Percentiles rank a stretch among this genome's conserved stretches.
phyloP scores from a whole-genome alignment of 35 echinoderm and acorn worm genomes.

The Ophioderma brevispina region DNA sequence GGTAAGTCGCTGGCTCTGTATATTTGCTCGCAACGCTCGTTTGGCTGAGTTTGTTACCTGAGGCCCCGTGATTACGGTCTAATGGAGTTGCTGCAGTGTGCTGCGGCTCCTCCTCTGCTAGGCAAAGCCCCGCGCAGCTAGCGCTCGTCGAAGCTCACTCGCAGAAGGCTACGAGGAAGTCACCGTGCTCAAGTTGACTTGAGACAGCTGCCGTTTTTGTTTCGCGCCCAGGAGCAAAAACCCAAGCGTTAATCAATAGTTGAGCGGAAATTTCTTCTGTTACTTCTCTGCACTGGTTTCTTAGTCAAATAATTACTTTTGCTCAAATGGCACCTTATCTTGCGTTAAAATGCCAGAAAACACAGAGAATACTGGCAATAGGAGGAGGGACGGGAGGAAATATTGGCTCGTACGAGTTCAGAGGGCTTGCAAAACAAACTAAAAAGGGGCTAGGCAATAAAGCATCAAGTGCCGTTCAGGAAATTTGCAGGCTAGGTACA shows the following conservation, averaged over 20 bases:
- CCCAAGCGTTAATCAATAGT: conserved; percentile 9
- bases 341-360: conserved; percentile 6
- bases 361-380: background rate
- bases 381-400: background rate
- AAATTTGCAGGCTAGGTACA: background rate
- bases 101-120: background rate
- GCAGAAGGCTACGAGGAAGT: conserved; percentile 7
- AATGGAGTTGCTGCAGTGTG: background rate
- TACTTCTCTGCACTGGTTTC: background rate
- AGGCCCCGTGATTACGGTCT: conserved; percentile 4
- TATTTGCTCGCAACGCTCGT: conserved; percentile 3
- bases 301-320: conserved; percentile 7
- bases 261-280: conserved; percentile 13
- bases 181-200: conserved; percentile 1
- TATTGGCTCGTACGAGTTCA: background rate
- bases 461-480: background rate
- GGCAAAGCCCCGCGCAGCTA: background rate
- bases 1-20: conserved; percentile 4
- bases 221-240: conserved; percentile 12
- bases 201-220: conserved; percentile 12
- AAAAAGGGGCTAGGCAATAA: background rate
- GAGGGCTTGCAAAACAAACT: conserved; percentile 1
- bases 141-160: background rate
- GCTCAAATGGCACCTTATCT: background rate
- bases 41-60: conserved; percentile 4